A percentile compares a stretch with the other conserved stretches of the same genome.
Evolutionary conservation across 2,888 invertebrate species (phyloP).

Genomic region (Lordiphosa andalusiaca): DNA sequence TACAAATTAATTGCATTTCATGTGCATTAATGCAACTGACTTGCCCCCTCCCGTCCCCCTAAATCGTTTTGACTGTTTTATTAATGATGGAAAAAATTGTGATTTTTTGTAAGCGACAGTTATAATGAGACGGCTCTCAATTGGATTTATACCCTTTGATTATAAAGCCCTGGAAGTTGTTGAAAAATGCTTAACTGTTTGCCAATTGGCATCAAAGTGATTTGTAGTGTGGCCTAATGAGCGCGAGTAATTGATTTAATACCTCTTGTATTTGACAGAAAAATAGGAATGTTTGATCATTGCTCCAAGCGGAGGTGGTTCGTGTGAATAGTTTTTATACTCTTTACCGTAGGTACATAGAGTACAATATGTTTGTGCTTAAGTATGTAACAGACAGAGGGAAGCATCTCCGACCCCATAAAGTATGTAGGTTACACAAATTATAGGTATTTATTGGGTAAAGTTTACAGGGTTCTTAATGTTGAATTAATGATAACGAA

Average conservation of each 20-base stretch:
- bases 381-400: no score
- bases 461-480: no score
- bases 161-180: conserved; percentile 2
- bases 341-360: no score
- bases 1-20: conserved; percentile 57
- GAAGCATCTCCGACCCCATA: no score
- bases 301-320: no score
- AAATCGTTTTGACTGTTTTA: conserved; percentile 6
- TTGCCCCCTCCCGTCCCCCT: no score
- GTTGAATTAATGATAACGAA: no score
- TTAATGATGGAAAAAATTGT: conserved; percentile 1
- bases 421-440: no score
- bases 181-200: conserved; percentile 29
- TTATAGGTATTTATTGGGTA: no score
- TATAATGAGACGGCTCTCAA: conserved; percentile 8
- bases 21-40: conserved; percentile 25
- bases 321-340: no score
- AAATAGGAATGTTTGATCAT: not conserved
- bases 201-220: conserved; percentile 9
- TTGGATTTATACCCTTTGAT: conserved; percentile 4
- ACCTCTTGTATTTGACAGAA: no score
- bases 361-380: no score
- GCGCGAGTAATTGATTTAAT: conserved; percentile 26
- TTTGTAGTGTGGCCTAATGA: conserved; percentile 11
- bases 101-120: conserved; percentile 1